phyloP scores from a whole-genome alignment of 2,113 vertebrate species.

The Saguinus midas region DNA sequence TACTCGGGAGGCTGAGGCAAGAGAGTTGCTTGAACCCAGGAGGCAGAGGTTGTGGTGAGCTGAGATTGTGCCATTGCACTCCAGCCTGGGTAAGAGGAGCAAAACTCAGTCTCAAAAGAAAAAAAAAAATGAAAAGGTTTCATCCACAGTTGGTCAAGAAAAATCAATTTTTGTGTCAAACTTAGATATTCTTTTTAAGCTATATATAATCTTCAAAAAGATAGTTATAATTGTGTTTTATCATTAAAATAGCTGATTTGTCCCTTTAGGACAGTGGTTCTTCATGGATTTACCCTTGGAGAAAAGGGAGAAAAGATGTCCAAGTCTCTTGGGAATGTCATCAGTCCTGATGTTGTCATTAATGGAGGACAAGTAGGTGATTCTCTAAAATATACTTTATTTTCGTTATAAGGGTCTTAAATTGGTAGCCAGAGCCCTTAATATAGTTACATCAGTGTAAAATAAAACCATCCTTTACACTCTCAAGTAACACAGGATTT shows the following conservation, averaged over 20 bases:
- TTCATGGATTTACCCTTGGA: constrained; percentile 93
- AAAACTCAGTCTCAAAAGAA: no score
- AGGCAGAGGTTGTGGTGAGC: no score
- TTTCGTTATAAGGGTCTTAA: background rate
- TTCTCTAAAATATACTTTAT: background rate
- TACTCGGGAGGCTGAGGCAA: no score
- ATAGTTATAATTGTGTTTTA: background rate
- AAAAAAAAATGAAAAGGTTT: background rate
- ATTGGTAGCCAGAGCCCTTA: background rate
- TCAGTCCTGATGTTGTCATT: constrained; percentile 92
- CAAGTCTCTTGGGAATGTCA: constrained; percentile 95
- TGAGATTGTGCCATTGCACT: no score
- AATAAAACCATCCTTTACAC: background rate
- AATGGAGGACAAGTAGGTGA: constrained; percentile 90
- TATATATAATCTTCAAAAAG: background rate
- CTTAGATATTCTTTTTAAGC: background rate
- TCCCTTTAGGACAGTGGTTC: constrained; percentile 88
- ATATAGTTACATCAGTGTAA: background rate
- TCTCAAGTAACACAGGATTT: background rate
- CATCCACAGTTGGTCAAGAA: background rate
- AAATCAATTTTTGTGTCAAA: background rate
- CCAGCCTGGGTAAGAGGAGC: no score
- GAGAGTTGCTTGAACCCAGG: no score
- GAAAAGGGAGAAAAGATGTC: constrained; percentile 99
- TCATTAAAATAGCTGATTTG: background rate